Base-by-base conservation (phyloP, 1,140 invertebrate species). In the Archivesica marissinica region DNA sequence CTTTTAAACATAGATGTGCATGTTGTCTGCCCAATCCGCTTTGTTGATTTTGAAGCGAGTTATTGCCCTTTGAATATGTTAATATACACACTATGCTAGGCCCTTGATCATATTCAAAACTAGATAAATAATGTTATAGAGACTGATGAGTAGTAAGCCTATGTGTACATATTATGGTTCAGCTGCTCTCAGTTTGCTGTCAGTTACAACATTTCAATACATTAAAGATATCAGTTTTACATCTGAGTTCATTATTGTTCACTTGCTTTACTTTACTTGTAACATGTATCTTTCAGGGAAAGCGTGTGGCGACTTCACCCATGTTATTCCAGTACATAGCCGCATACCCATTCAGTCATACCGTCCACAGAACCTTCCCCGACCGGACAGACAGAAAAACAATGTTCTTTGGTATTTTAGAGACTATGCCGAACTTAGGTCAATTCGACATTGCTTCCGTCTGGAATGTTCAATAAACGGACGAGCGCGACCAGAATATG, bases 311-410 rank as follows among this genome's bases (percentile, higher is more conserved):
- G 68, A 72, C 39, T 72, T n/a, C 47, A 35, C 68, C 2, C 7
- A 35, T 15, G 39, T 15, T 13, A 72, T 72, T 15, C 33, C 3
- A 13, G 39, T 3, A 11, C 35, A 44, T 11, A 15, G 47, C n/a
- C 7, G 4, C 33, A 4, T 25, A 7, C 35, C 35, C 3, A 6
- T 6, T 2, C 68, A 23, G 13, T 78, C 76, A n/a, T 64, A 64
- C 41, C 76, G 76, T 33, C 76, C 76, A 47, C 39, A 33, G 4
- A 47, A 44, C 25, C 39, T 78, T 2, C 76, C 76, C 3, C 76
- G 76, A 25, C 56, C 35, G 6, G 35, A 64, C 38, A 35, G 76
- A 44, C 56, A 13, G 1, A 64, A 47, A 44, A 78, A 64, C 20
- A 20, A 47, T 20, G 28, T 35, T 0, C 38, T 78, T 11, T 78